These are phyloP conservation scores for Hydrotaea cyrtoneurina DNA, from an alignment of 2,888 invertebrate species.

Conservation along the genomic window DNA sequence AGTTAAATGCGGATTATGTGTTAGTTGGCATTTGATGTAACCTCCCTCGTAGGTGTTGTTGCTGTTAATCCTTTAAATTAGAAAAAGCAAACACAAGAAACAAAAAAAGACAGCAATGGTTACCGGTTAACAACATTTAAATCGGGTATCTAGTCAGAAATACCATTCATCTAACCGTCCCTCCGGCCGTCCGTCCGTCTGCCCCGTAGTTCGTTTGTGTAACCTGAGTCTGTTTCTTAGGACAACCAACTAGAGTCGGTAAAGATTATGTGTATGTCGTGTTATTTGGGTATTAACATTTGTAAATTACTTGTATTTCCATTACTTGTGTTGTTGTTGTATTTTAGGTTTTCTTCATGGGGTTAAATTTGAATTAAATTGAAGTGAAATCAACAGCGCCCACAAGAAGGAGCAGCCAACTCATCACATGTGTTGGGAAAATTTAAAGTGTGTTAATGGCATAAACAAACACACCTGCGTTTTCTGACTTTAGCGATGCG, in stretches of 20 bases:
- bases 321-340: not conserved
- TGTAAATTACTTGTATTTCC: slow-evolving; percentile 54
- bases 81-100: not conserved
- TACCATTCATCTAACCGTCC: not conserved
- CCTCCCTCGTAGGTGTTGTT: slow-evolving; percentile 13
- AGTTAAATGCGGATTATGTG: slow-evolving; percentile 21
- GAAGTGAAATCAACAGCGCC: slow-evolving; percentile 42
- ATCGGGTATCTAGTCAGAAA: slow-evolving; percentile 2
- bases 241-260: slow-evolving; percentile 8
- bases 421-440: slow-evolving; percentile 4
- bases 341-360: not conserved
- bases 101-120: slow-evolving; percentile 23
- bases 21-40: slow-evolving; percentile 7
- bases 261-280: slow-evolving; percentile 61
- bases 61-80: slow-evolving; percentile 49
- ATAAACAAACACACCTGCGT: slow-evolving; percentile 5
- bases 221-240: slow-evolving; percentile 56
- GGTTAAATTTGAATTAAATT: slow-evolving; percentile 1
- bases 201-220: slow-evolving; percentile 31
- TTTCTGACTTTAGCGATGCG: not conserved
- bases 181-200: not conserved
- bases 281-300: slow-evolving; percentile 59
- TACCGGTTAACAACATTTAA: slow-evolving; percentile 47
- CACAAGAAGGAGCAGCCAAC: slow-evolving; percentile 50
- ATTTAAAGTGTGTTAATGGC: slow-evolving; percentile 5